phyloP scores from a whole-genome alignment of 1,140 invertebrate genomes.

The Drosophila nikananu region DNA sequence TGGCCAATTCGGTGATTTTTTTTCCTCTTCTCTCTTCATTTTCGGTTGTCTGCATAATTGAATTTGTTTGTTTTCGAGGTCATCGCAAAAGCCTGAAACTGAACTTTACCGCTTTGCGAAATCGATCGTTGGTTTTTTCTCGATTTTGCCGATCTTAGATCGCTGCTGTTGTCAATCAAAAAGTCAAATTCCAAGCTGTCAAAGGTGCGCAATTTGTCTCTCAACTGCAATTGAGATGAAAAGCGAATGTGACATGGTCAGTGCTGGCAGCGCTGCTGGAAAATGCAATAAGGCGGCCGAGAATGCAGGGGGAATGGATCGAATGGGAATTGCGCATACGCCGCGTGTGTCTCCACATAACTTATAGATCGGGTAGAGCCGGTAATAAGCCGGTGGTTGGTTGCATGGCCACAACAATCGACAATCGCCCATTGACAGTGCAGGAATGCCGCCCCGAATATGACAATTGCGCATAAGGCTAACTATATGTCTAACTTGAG shows the following conservation, averaged over 20 bases:
- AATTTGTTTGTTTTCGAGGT: slow-evolving; percentile 77
- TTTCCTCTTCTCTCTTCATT: slow-evolving; percentile 1
- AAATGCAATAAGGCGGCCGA: slow-evolving; percentile 49
- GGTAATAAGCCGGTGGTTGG: slow-evolving; percentile 51
- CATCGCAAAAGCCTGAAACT: slow-evolving; percentile 50
- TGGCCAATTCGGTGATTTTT: slow-evolving; percentile 26
- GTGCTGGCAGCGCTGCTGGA: slow-evolving; percentile 15
- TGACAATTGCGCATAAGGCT: slow-evolving; percentile 29
- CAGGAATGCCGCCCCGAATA: slow-evolving; percentile 61
- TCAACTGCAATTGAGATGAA: slow-evolving; percentile 73
- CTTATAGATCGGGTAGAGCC: slow-evolving; percentile 36
- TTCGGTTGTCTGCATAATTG: slow-evolving; percentile 63
- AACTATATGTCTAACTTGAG: slow-evolving; percentile 24
- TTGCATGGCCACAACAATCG: slow-evolving; percentile 36
- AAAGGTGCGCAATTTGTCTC: slow-evolving; percentile 76
- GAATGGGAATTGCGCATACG: slow-evolving; percentile 71
- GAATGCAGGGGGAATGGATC: slow-evolving; percentile 26
- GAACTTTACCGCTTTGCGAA: slow-evolving; percentile 64
- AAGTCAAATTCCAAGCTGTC: slow-evolving; percentile 80
- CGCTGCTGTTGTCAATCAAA: slow-evolving; percentile 78
- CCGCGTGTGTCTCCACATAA: slow-evolving; percentile 48
- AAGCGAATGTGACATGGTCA: slow-evolving; percentile 79
- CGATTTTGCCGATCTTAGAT: slow-evolving; percentile 35
- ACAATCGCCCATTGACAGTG: slow-evolving; percentile 42
- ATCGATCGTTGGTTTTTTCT: slow-evolving; percentile 25